phyloP scores from a whole-genome alignment of 2,113 vertebrate genomes.

The Oryzias melastigma region DNA sequence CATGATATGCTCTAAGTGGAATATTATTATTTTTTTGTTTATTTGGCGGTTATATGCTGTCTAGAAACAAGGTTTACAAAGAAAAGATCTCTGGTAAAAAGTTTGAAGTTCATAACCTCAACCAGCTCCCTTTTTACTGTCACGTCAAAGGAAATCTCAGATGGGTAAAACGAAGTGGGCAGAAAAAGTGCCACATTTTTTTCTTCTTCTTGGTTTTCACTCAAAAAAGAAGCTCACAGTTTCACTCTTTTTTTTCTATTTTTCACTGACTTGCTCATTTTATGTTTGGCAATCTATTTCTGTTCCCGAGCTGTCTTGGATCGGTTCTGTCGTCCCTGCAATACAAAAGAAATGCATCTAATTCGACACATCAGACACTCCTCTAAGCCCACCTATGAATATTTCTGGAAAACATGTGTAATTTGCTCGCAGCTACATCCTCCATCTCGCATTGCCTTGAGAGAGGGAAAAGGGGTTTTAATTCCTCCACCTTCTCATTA shows the following conservation, averaged over 20 bases:
- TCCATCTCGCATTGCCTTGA: slow-evolving; percentile 20
- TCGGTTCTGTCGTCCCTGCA: not conserved
- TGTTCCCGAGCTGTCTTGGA: slow-evolving; percentile 9
- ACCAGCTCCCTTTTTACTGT: slow-evolving; percentile 5
- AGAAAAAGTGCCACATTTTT: slow-evolving; percentile 13
- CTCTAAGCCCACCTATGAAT: slow-evolving; percentile 2
- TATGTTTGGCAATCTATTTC: slow-evolving; percentile 28
- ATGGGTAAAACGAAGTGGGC: slow-evolving; percentile 18
- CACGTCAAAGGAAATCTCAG: slow-evolving; percentile 19
- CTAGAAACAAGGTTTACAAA: slow-evolving; percentile 1
- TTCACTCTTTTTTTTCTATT: slow-evolving; percentile 1
- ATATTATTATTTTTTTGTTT: slow-evolving; percentile 28
- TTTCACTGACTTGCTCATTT: slow-evolving; percentile 4
- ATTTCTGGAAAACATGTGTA: slow-evolving; percentile 7
- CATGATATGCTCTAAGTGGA: slow-evolving; percentile 31
- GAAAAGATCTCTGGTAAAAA: slow-evolving; percentile 13
- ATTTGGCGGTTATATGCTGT: slow-evolving; percentile 11
- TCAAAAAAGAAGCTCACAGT: not conserved
- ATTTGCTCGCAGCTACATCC: slow-evolving; percentile 30
- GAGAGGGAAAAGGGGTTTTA: slow-evolving; percentile 34
- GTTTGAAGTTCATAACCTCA: slow-evolving; percentile 25
- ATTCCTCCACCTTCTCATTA: slow-evolving; percentile 36
- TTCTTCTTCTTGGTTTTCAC: slow-evolving; percentile 15
- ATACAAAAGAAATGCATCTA: not conserved
- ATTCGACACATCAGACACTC: slow-evolving; percentile 6